Percentiles rank a stretch among this genome's conserved stretches.
Evolutionary conservation across 2,797 vertebrate genomes (phyloP).

Genomic region (Amblyraja radiata): DNA sequence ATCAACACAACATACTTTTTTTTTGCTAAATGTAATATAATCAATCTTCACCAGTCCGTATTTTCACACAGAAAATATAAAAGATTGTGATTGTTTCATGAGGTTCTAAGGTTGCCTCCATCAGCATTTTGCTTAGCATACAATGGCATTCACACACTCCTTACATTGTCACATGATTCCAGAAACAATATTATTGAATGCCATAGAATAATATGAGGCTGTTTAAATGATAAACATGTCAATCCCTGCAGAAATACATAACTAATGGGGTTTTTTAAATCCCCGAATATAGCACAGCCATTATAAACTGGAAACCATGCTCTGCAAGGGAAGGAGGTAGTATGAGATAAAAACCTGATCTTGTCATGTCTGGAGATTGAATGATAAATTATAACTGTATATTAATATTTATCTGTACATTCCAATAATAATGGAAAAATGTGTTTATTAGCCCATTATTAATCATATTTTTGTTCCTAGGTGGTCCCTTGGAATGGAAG

Average conservation of each 20-base stretch:
- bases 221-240: background rate
- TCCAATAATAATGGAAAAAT: background rate
- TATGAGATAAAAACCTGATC: background rate
- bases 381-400: background rate
- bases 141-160: background rate
- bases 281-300: background rate
- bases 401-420: background rate
- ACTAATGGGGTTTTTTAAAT: background rate
- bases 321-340: background rate
- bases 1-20: background rate
- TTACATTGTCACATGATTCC: background rate
- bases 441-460: no score
- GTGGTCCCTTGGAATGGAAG: no score
- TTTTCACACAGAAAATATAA: background rate
- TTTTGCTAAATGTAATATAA: background rate
- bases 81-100: background rate
- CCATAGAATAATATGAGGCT: background rate
- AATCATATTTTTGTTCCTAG: no score
- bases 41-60: background rate
- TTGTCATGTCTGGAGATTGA: background rate
- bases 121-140: slow-evolving; percentile 23
- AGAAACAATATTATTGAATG: background rate
- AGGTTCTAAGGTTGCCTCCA: background rate
- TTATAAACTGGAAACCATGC: background rate
- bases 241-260: background rate